These are phyloP conservation scores for Pyrgus malvae DNA, from an alignment of 2,888 invertebrate genomes.

Conservation along the genomic window DNA sequence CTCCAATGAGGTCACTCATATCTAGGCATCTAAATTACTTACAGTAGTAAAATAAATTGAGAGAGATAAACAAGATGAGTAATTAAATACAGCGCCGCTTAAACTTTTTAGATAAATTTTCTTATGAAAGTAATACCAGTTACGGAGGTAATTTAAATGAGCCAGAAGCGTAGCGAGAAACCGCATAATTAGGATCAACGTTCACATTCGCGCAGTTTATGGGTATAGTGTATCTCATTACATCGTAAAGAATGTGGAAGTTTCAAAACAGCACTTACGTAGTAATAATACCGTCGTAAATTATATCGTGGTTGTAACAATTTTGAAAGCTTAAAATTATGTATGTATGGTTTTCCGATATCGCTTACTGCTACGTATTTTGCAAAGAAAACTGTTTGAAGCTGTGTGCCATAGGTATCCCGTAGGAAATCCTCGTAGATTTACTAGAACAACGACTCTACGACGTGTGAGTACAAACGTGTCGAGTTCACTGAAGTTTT, in stretches of 20 bases:
- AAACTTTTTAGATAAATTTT: not conserved
- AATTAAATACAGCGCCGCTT: not conserved
- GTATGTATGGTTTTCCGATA: too few relatives aligned
- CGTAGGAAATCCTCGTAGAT: too few relatives aligned
- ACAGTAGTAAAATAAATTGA: too few relatives aligned
- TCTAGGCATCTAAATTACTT: too few relatives aligned
- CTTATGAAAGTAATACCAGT: constrained; percentile 1
- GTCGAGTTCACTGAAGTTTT: too few relatives aligned
- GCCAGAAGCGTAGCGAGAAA: not conserved
- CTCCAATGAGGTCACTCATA: too few relatives aligned
- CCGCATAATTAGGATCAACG: constrained; percentile 12
- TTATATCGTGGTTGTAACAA: not conserved
- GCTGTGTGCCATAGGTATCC: too few relatives aligned
- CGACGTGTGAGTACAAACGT: too few relatives aligned
- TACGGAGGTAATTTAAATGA: constrained; percentile 5
- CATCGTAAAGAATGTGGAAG: not conserved
- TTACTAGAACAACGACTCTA: too few relatives aligned
- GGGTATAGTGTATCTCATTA: constrained; percentile 8
- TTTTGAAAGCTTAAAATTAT: too few relatives aligned
- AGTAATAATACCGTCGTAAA: not conserved
- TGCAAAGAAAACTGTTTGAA: not conserved
- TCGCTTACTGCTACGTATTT: too few relatives aligned
- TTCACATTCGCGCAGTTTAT: not conserved
- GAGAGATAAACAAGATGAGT: too few relatives aligned
- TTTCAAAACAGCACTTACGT: not conserved